Conservation (phyloP, 2,797 vertebrate species). For the Xenentodon cancila region DNA sequence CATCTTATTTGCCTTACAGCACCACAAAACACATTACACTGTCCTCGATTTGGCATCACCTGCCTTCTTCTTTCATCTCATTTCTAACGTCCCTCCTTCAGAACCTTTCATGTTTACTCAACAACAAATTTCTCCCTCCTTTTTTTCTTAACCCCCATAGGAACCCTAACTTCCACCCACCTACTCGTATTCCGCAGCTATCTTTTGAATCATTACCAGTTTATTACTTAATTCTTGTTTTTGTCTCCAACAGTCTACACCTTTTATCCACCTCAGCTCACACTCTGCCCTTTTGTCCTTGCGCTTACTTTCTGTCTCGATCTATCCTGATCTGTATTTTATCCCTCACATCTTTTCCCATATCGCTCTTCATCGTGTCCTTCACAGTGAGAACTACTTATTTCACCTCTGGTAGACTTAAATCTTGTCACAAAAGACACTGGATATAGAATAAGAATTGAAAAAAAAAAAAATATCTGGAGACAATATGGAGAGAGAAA, state of each 20-base stretch:
- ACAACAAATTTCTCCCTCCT: conserved; percentile 14
- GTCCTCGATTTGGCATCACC: conserved; percentile 52
- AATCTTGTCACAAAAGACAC: conserved; percentile 28
- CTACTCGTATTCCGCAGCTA: neutral
- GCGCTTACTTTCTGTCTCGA: conserved; percentile 9
- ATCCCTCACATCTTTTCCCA: conserved; percentile 20
- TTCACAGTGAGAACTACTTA: conserved; percentile 23
- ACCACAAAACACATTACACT: conserved; percentile 39
- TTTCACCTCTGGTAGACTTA: conserved; percentile 33
- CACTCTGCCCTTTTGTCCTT: neutral
- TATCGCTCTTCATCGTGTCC: conserved; percentile 5
- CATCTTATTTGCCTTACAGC: conserved; percentile 60
- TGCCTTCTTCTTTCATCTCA: conserved; percentile 24
- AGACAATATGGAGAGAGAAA: conserved; percentile 23
- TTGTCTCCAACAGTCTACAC: conserved; percentile 8
- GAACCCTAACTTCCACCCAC: neutral
- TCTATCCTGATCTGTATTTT: conserved; percentile 31
- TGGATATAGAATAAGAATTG: conserved; percentile 24
- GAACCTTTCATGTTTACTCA: conserved; percentile 40
- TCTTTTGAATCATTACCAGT: conserved; percentile 27
- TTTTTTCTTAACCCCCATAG: conserved; percentile 43
- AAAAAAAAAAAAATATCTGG: conserved; percentile 19
- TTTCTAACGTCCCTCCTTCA: conserved; percentile 29
- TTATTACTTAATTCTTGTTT: conserved; percentile 19
- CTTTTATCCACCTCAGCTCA: conserved; percentile 7